Evolutionary conservation across 2,797 vertebrate species (phyloP).

Genomic region (Acanthurus tractus): DNA sequence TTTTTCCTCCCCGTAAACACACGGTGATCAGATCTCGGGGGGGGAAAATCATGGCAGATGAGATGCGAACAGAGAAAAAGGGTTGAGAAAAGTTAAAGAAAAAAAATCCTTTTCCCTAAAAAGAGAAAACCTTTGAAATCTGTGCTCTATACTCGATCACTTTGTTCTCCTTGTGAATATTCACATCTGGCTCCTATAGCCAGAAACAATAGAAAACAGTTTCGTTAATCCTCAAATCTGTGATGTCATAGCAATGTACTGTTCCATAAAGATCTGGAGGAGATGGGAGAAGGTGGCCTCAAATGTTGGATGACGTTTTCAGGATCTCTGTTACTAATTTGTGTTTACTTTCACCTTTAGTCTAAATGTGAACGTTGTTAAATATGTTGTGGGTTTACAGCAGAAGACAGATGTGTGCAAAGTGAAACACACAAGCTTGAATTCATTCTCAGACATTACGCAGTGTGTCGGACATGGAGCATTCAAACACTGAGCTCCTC

Average conservation of each 20-base stretch:
- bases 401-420: slow-evolving; percentile 30
- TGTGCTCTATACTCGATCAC: slow-evolving; percentile 30
- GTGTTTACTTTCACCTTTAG: slow-evolving; percentile 60
- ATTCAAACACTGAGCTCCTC: slow-evolving; percentile 32
- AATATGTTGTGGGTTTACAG: slow-evolving; percentile 28
- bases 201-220: slow-evolving; percentile 70
- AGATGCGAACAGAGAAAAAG: slow-evolving; percentile 12
- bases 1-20: slow-evolving; percentile 66
- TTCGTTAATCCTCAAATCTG: slow-evolving; percentile 60
- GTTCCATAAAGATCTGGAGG: slow-evolving; percentile 57
- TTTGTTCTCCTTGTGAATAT: slow-evolving; percentile 61
- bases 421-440: slow-evolving; percentile 22
- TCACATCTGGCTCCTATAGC: slow-evolving; percentile 75
- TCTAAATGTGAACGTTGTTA: slow-evolving; percentile 36
- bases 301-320: slow-evolving; percentile 26
- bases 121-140: slow-evolving; percentile 39
- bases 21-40: neutral
- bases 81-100: neutral
- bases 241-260: slow-evolving; percentile 63
- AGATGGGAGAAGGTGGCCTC: slow-evolving; percentile 59
- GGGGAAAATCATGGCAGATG: slow-evolving; percentile 5
- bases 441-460: slow-evolving; percentile 25
- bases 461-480: slow-evolving; percentile 1
- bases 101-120: neutral
- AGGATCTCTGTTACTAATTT: slow-evolving; percentile 54